phyloP scores from a whole-genome alignment of 1,140 invertebrate species.

The Tetragonula clypearis region DNA sequence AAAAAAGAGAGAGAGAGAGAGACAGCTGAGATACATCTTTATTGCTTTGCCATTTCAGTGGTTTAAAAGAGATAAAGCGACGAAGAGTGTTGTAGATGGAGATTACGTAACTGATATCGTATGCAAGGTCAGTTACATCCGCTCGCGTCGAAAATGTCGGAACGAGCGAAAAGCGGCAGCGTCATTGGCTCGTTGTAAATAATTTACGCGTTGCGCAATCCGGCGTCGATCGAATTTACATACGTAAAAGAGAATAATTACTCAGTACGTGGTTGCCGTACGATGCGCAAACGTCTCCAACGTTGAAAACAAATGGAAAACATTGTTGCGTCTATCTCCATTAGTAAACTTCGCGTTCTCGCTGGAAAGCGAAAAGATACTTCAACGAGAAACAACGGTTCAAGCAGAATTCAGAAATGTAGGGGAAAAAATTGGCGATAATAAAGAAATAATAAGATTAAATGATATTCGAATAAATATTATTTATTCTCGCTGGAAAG shows the following conservation, averaged over 20 bases:
- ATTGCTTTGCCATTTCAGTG: neutral
- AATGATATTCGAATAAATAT: too few relatives aligned
- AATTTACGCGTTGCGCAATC: constrained; percentile 33
- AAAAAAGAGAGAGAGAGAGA: neutral
- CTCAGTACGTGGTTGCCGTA: neutral
- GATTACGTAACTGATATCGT: constrained; percentile 12
- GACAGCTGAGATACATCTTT: neutral
- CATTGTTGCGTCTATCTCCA: too few relatives aligned
- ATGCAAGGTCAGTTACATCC: constrained; percentile 51
- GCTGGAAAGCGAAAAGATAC: neutral
- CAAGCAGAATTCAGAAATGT: too few relatives aligned
- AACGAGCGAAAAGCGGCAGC: constrained; percentile 2
- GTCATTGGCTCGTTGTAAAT: constrained; percentile 17
- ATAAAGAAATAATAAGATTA: too few relatives aligned
- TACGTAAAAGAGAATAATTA: constrained; percentile 21
- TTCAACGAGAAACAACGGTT: too few relatives aligned
- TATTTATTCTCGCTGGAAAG: too few relatives aligned
- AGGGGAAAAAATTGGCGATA: too few relatives aligned
- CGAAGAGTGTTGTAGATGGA: too few relatives aligned
- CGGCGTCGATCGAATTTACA: constrained; percentile 19
- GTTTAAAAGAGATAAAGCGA: neutral
- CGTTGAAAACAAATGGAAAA: neutral
- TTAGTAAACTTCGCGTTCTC: neutral
- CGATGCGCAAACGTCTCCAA: neutral
- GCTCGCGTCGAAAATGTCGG: neutral